Evolutionary conservation across 2,113 vertebrate genomes (phyloP).

Genomic region (Callaeas wilsoni): DNA sequence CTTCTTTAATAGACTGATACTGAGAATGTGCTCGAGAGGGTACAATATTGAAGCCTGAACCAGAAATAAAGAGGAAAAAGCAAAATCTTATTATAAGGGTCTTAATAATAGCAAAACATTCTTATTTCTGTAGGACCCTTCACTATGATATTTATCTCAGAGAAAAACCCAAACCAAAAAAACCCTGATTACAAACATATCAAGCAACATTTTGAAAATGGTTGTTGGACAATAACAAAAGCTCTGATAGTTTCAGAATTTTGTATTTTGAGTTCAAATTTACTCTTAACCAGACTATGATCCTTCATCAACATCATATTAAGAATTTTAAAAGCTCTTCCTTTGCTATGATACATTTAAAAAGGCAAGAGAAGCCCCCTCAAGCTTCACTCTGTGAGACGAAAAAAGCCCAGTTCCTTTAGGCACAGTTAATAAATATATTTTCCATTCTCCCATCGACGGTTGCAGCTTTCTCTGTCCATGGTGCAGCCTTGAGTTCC

Average conservation of each 20-base stretch:
- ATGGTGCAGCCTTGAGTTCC: neutral
- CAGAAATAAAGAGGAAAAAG: neutral
- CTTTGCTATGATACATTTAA: neutral
- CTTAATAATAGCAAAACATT: neutral
- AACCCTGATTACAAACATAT: neutral
- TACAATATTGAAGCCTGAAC: neutral
- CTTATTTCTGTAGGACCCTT: neutral
- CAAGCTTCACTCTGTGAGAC: neutral
- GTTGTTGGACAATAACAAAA: neutral
- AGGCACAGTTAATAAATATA: neutral
- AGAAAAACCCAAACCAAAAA: neutral
- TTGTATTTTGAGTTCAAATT: neutral
- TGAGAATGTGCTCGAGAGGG: neutral
- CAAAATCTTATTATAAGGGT: neutral
- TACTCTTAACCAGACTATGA: neutral
- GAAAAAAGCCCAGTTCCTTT: neutral
- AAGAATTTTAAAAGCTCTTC: neutral
- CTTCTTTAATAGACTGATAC: neutral
- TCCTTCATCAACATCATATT: neutral
- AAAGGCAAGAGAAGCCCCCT: neutral
- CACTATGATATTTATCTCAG: neutral
- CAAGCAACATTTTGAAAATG: neutral
- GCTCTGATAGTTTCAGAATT: neutral
- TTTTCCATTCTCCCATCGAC: neutral
- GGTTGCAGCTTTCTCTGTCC: neutral